Conservation (phyloP, 2,888 invertebrate genomes). For the Epinotia nisella region DNA sequence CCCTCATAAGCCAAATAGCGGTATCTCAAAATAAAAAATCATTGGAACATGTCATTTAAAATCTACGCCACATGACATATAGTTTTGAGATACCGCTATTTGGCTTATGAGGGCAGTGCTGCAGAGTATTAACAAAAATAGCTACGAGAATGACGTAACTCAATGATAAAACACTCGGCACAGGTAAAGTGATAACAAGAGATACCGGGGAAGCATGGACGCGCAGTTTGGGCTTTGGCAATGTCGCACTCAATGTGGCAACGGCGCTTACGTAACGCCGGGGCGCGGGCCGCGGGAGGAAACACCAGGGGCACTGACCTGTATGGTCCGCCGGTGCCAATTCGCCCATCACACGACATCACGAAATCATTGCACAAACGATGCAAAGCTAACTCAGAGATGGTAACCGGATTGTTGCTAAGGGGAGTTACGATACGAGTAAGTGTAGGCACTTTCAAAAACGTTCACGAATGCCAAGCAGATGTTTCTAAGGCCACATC, state of each 20-base stretch:
- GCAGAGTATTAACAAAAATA: background rate
- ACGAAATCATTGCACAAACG: slow-evolving; percentile 77
- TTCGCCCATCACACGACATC: slow-evolving; percentile 79
- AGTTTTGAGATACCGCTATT: too few relatives aligned
- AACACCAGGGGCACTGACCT: slow-evolving; percentile 74
- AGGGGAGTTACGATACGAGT: slow-evolving; percentile 6
- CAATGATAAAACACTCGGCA: slow-evolving; percentile 18
- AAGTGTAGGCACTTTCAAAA: background rate
- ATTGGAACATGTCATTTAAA: too few relatives aligned
- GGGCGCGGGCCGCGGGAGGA: slow-evolving; percentile 56
- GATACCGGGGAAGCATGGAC: slow-evolving; percentile 67
- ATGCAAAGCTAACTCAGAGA: slow-evolving; percentile 60
- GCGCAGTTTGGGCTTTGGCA: slow-evolving; percentile 73
- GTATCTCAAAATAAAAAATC: too few relatives aligned
- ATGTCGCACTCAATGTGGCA: slow-evolving; percentile 74
- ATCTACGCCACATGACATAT: too few relatives aligned
- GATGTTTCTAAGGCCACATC: slow-evolving; percentile 13
- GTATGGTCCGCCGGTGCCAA: slow-evolving; percentile 79
- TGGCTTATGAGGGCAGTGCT: too few relatives aligned
- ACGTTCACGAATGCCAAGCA: slow-evolving; percentile 5
- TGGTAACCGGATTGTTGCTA: slow-evolving; percentile 52
- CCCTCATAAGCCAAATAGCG: too few relatives aligned
- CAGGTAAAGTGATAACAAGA: slow-evolving; percentile 54
- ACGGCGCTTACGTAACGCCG: slow-evolving; percentile 76
- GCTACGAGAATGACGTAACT: slow-evolving; percentile 8